Base-by-base conservation (phyloP, 1,140 invertebrate species). In the Pollicipes pollicipes region DNA sequence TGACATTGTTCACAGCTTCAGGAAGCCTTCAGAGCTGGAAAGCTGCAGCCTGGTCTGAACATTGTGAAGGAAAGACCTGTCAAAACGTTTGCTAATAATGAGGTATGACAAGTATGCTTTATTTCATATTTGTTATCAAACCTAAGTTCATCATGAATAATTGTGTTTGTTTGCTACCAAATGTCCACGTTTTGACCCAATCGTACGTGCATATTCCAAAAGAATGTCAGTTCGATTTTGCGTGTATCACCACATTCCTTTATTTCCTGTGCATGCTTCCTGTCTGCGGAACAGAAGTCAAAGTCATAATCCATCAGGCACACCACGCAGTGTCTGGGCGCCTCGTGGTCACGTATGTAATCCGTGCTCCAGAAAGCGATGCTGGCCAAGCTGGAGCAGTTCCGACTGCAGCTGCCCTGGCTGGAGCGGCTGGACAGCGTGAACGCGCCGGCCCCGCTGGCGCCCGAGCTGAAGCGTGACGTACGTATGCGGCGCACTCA, bases 21-120 rank as follows among this genome's bases (percentile, higher is more conserved):
- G 85, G 85, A 88, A 80, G 90, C 91, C 0, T 92, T 93, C 80
- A 86, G 86, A 1, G 84, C 85, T 73, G 90, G 91, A 17, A 80
- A 87, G 70, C 74, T 95, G 0, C 91, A 94, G 78, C 89, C 91
- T 0, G 92, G 92, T 17, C 78, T 94, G 0, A 93, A 93, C 80
- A 73, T 77, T 28, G 81, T 86, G 72, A 83, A 85, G 64, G 81
- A 85, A 35, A 71, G 73, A 28, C 66, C 68, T 64, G 68, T 70
- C 29, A 72, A 69, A n/a, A 76, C 75, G 69, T 70, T 73, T 68
- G 73, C 73, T 24, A 90, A 91, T 78, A 86, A 88, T 78, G 84
- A 89, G 74, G 86, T 83, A 77, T 8, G 35, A 8, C 35, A 35
- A 8, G 35, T 17, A 6, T 35, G 35, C 35, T 35, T 24, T 31